phyloP scores from a whole-genome alignment of 2,797 vertebrate genomes.

The Psittacula echo region DNA sequence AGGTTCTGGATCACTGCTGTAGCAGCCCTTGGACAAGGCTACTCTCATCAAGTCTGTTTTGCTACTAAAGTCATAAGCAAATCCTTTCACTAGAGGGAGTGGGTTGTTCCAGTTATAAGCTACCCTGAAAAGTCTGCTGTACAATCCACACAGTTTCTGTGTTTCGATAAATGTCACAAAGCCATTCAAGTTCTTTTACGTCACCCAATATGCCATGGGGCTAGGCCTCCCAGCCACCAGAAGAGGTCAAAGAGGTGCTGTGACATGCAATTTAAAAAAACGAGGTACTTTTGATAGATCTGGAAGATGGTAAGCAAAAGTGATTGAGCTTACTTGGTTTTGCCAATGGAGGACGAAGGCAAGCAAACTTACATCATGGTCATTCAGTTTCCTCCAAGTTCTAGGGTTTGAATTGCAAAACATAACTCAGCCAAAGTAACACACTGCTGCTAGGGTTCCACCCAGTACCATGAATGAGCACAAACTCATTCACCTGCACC shows the following conservation, averaged over 20 bases:
- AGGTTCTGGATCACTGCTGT: neutral
- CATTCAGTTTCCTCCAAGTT: neutral
- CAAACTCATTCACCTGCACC: constrained; percentile 6
- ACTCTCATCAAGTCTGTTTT: neutral
- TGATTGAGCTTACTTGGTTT: neutral
- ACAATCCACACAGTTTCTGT: neutral
- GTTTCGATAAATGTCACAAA: neutral
- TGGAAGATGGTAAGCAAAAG: neutral
- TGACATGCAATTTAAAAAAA: neutral
- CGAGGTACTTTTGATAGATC: neutral
- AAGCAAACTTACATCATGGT: neutral
- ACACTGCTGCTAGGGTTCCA: neutral
- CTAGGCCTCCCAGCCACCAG: neutral
- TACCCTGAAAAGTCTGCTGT: neutral
- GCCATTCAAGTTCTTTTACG: neutral
- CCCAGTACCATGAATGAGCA: neutral
- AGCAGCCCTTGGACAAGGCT: neutral
- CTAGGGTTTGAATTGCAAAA: constrained; percentile 23
- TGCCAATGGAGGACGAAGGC: neutral
- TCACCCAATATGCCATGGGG: neutral
- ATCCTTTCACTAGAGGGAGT: neutral
- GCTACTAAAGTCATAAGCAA: neutral
- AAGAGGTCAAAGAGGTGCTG: neutral
- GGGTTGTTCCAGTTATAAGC: neutral
- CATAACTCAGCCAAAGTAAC: neutral